These are phyloP conservation scores for Alloplasta piceator DNA, from an alignment of 2,888 invertebrate species.

Conservation along the genomic window DNA sequence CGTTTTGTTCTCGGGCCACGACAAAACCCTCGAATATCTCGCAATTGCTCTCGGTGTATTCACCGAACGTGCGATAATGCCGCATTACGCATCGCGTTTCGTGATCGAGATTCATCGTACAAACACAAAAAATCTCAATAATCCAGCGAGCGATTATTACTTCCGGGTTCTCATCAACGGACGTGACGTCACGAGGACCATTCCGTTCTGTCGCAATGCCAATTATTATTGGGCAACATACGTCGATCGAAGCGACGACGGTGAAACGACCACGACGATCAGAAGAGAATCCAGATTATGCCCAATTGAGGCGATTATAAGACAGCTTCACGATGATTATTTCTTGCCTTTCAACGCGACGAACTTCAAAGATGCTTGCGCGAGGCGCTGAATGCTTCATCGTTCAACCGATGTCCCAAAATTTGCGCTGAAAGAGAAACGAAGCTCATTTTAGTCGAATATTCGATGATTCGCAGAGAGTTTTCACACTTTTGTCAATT, in stretches of 20 bases:
- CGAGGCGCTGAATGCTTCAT: constrained; percentile 62
- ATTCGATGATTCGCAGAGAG: too few relatives aligned
- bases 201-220: constrained; percentile 90
- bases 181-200: constrained; percentile 91
- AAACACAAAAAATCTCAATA: constrained; percentile 85
- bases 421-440: too few relatives aligned
- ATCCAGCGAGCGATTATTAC: constrained; percentile 89
- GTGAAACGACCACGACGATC: constrained; percentile 84
- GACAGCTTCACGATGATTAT: constrained; percentile 95
- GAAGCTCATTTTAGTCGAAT: too few relatives aligned
- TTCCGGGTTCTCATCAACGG: constrained; percentile 95
- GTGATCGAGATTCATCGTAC: constrained; percentile 94
- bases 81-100: constrained; percentile 94
- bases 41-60: constrained; percentile 91
- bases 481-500: too few relatives aligned
- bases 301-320: constrained; percentile 93
- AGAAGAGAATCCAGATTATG: constrained; percentile 87
- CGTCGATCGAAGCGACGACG: constrained; percentile 77
- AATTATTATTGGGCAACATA: constrained; percentile 84
- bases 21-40: constrained; percentile 94
- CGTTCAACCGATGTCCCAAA: too few relatives aligned
- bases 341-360: constrained; percentile 93
- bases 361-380: constrained; percentile 94
- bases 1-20: constrained; percentile 95
- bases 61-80: constrained; percentile 85